phyloP scores from a whole-genome alignment of 2,797 vertebrate species.

The Diglossa cyanea region DNA sequence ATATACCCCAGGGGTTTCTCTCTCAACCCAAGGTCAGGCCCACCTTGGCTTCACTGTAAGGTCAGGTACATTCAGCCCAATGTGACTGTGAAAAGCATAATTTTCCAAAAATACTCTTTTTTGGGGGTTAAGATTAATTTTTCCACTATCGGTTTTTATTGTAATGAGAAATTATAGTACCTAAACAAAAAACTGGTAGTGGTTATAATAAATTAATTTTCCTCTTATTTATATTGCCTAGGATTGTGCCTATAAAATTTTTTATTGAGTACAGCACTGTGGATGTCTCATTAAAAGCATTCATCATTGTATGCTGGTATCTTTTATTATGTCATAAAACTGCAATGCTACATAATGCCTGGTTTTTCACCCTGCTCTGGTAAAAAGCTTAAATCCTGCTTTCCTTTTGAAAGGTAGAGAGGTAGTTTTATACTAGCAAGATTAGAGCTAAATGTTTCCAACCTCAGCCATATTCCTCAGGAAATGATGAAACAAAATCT shows the following conservation, averaged over 20 bases:
- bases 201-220: constrained; percentile 8
- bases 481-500: background rate
- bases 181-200: background rate
- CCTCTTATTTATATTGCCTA: background rate
- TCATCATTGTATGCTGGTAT: background rate
- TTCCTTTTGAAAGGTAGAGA: background rate
- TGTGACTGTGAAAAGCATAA: background rate
- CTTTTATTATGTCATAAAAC: constrained; percentile 37
- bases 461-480: background rate
- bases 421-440: background rate
- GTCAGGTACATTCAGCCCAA: background rate
- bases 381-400: background rate
- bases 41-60: background rate
- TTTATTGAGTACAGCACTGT: constrained; percentile 9
- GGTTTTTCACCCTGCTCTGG: background rate
- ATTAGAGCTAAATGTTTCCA: background rate
- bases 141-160: background rate
- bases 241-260: background rate
- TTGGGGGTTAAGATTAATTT: background rate
- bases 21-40: background rate
- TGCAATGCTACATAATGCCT: background rate
- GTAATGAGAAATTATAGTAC: background rate
- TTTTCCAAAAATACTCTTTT: background rate
- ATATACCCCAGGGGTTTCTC: background rate
- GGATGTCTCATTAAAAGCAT: constrained; percentile 29